Evolutionary conservation across 2,888 invertebrate genomes (phyloP).

Genomic region (Anoncus sp.): DNA sequence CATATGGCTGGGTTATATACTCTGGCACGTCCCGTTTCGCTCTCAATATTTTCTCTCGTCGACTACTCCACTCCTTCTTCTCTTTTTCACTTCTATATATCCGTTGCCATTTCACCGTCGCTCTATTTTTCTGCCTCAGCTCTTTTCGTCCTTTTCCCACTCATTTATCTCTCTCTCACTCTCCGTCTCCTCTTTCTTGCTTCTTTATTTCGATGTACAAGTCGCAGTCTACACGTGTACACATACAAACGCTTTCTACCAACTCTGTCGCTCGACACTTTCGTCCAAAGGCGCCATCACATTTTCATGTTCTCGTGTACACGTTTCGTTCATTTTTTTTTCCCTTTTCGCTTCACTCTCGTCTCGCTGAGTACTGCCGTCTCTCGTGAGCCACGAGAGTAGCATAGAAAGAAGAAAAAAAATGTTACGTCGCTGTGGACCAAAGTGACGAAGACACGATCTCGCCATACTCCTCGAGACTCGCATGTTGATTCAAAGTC

Average conservation of each 20-base stretch:
- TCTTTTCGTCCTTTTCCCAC: constrained; percentile 43
- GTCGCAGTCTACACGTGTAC: constrained; percentile 48
- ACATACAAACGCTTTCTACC: constrained; percentile 12
- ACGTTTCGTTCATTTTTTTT: background rate
- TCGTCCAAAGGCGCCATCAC: constrained; percentile 46
- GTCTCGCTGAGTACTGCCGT: background rate
- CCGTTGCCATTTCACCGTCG: constrained; percentile 42
- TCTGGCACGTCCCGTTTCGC: constrained; percentile 54
- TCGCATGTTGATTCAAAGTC: constrained; percentile 20
- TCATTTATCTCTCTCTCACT: constrained; percentile 38
- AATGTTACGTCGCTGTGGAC: constrained; percentile 3
- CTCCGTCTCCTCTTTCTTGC: constrained; percentile 11
- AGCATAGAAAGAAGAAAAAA: constrained; percentile 7
- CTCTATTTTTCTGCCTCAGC: constrained; percentile 55
- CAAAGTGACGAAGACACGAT: constrained; percentile 24
- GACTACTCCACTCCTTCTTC: constrained; percentile 23
- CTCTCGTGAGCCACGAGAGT: constrained; percentile 2
- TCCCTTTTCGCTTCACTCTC: constrained; percentile 14
- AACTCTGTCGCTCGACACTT: constrained; percentile 49
- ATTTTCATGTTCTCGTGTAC: constrained; percentile 66
- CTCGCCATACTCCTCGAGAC: constrained; percentile 3
- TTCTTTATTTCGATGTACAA: constrained; percentile 51
- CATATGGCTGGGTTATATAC: constrained; percentile 31
- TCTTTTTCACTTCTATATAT: constrained; percentile 34
- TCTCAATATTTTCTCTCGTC: constrained; percentile 62